Evolutionary conservation across 2,888 invertebrate species (phyloP), one percentile per base, ranked within the genome.

Genomic region (Kryphioiulus occultus): DNA sequence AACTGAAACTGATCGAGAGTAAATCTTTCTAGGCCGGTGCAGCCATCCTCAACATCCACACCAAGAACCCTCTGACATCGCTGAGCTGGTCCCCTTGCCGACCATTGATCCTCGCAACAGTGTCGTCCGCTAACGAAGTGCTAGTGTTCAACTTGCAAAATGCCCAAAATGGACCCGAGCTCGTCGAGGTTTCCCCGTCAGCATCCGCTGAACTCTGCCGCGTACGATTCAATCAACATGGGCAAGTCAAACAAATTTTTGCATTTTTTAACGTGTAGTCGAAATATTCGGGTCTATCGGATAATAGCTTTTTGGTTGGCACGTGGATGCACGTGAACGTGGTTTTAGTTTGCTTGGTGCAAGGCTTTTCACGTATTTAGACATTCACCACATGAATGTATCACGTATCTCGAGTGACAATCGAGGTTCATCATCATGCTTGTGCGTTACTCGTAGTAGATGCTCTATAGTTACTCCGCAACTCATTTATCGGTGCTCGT

Each of bases 11-110:
- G 39, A 39, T 5, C 39, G 5, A 39, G 9, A 9, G 3, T 39
- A 9, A 9, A 42, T 82, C n/a, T 87, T 30, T 78, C 82, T 85
- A 85, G 85, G 39, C 85, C 17, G 30, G 44, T 19, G 47, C 26
- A 17, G 44, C 85, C 19, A 17, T 85, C n/a, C 30, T 85, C 30
- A 5, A 44, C 19, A 22, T 47, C 30, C 85, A 85, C 42, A n/a
- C 30, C 26, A 47, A 30, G 35, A 1, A 42, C 22, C 44, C 44
- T 42, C n/a, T 85, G 85, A 0, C 42, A 17, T 85, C 47, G 4
- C 19, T 85, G 19, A 30, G 22, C 30, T 85, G 85, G 85, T 85
- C 85, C 7, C 85, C 44, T 0, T 19, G 35, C 42, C 85, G 44
- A 85, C 85, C 85, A 0, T 30, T 85, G 39, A 47, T 85, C 3